Evolutionary conservation across 2,888 invertebrate species (phyloP).

Genomic region (Portevinia maculata): DNA sequence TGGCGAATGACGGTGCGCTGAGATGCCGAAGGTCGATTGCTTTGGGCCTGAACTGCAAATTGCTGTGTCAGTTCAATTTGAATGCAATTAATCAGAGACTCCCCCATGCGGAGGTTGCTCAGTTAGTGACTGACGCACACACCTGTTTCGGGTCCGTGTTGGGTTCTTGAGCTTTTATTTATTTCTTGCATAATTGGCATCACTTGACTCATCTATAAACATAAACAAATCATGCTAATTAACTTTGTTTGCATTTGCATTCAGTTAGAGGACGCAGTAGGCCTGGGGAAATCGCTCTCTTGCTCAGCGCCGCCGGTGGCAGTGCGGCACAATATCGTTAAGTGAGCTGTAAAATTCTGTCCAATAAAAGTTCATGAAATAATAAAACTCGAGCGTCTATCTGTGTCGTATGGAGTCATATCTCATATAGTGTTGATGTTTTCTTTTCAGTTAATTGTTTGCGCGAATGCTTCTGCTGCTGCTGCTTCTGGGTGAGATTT

Average conservation of each 20-base stretch:
- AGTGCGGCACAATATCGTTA: constrained; percentile 51
- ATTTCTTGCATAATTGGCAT: constrained; percentile 40
- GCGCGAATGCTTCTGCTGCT: background rate
- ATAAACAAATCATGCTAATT: constrained; percentile 68
- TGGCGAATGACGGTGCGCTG: constrained; percentile 35
- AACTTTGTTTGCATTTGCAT: constrained; percentile 54
- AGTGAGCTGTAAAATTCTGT: constrained; percentile 68
- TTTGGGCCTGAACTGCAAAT: constrained; percentile 49
- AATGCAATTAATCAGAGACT: constrained; percentile 52
- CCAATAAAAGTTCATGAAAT: constrained; percentile 70
- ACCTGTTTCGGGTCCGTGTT: constrained; percentile 16
- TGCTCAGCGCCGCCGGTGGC: constrained; percentile 14
- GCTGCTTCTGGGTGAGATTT: background rate
- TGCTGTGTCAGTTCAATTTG: constrained; percentile 41
- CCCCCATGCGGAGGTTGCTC: background rate
- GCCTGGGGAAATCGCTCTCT: constrained; percentile 24
- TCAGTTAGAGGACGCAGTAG: constrained; percentile 4
- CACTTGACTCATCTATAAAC: constrained; percentile 54
- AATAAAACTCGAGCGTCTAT: constrained; percentile 59
- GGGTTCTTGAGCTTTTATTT: too few relatives aligned
- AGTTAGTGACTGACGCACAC: constrained; percentile 8
- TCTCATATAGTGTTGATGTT: constrained; percentile 19
- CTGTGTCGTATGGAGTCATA: background rate
- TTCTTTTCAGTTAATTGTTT: constrained; percentile 47
- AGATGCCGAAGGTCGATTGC: constrained; percentile 60